A percentile compares a stretch with the other conserved stretches of the same genome.
Conservation (phyloP, 2,888 invertebrate species). For the Andrena hattorfiana region DNA sequence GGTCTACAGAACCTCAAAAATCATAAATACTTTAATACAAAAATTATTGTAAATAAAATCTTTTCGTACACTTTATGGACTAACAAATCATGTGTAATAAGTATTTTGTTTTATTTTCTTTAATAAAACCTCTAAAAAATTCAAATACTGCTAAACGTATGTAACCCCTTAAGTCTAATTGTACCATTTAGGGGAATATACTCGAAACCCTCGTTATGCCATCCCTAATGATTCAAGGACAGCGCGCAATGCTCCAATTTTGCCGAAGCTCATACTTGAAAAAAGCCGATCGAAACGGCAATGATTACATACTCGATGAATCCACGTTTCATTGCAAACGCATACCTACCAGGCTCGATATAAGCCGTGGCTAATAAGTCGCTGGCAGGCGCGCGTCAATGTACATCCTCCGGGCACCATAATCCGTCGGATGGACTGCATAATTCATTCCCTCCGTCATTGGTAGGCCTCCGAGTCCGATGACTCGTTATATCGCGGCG, state of each 20-base stretch:
- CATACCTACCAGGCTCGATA: slow-evolving; percentile 56
- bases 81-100: no score
- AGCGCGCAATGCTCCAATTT: not conserved
- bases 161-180: no score
- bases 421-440: slow-evolving; percentile 73
- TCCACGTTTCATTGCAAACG: slow-evolving; percentile 54
- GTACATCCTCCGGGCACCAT: slow-evolving; percentile 70
- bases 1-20: no score
- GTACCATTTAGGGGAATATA: not conserved
- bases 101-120: no score
- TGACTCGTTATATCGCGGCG: slow-evolving; percentile 68
- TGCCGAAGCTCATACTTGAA: not conserved
- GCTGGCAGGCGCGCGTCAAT: slow-evolving; percentile 62
- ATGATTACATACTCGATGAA: slow-evolving; percentile 21
- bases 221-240: not conserved
- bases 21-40: no score
- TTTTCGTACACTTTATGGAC: no score
- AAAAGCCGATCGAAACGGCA: slow-evolving; percentile 14
- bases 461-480: slow-evolving; percentile 68
- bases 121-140: no score
- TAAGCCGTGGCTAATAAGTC: slow-evolving; percentile 64
- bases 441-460: slow-evolving; percentile 74
- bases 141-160: no score
- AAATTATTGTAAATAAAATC: no score
- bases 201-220: not conserved